Percentiles rank a stretch among this genome's conserved stretches.
Conservation (phyloP, 1,140 invertebrate species). For the Latrodectus geometricus region DNA sequence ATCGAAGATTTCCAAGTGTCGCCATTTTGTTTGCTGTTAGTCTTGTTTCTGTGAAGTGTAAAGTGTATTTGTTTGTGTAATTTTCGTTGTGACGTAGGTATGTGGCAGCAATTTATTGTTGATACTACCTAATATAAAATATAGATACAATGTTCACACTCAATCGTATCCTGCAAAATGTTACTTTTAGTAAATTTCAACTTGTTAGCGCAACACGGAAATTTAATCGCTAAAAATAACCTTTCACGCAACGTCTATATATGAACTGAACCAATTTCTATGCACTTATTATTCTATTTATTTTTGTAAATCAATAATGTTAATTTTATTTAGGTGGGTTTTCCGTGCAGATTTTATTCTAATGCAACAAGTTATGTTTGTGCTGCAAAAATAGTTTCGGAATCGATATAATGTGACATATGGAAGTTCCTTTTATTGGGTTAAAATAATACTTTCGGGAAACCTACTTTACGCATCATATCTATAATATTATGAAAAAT, state of each 20-base stretch:
- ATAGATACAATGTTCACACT: neutral
- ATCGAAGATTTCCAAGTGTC: slow-evolving; percentile 57
- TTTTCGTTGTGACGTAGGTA: slow-evolving; percentile 61
- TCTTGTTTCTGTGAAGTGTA: slow-evolving; percentile 62
- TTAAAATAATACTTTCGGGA: too few relatives aligned
- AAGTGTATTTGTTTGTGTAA: slow-evolving; percentile 62
- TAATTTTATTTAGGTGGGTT: too few relatives aligned
- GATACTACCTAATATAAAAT: slow-evolving; percentile 1
- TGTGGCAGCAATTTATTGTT: slow-evolving; percentile 12
- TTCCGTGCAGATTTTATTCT: too few relatives aligned
- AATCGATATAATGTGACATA: neutral
- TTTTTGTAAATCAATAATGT: too few relatives aligned
- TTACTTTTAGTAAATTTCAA: slow-evolving; percentile 33
- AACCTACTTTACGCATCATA: too few relatives aligned
- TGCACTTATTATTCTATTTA: too few relatives aligned
- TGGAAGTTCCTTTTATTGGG: neutral
- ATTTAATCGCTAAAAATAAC: slow-evolving; percentile 58
- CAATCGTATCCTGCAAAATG: neutral
- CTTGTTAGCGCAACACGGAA: slow-evolving; percentile 51
- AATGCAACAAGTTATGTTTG: neutral
- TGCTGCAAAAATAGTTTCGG: neutral
- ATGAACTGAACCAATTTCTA: slow-evolving; percentile 23
- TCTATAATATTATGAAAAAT: too few relatives aligned
- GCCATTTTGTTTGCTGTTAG: slow-evolving; percentile 62
- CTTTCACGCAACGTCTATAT: slow-evolving; percentile 43